phyloP scores from a whole-genome alignment of 1,140 invertebrate genomes.

The Anastatus disparis region DNA sequence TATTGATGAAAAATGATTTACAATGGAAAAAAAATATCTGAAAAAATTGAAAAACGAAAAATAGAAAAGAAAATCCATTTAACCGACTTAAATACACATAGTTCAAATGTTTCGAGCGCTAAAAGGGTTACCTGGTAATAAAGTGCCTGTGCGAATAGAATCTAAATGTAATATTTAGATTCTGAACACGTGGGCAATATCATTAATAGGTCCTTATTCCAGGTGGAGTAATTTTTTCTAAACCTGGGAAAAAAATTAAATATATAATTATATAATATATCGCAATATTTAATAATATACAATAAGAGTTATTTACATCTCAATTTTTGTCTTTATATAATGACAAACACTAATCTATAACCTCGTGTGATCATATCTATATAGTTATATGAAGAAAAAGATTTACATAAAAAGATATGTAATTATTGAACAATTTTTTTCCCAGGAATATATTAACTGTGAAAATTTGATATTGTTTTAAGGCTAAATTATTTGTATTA shows the following conservation, averaged over 20 bases:
- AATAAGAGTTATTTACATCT: neutral
- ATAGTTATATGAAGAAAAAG: neutral
- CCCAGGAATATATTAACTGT: no score
- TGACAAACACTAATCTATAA: neutral
- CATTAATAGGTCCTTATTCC: conserved; percentile 48
- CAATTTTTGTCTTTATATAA: neutral
- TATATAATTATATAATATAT: conserved; percentile 23
- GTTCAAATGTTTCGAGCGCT: conserved; percentile 17
- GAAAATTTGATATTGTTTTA: neutral
- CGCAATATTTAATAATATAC: neutral
- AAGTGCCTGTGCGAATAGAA: conserved; percentile 59
- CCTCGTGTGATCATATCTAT: no score
- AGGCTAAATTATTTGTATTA: conserved; percentile 3
- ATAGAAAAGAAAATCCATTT: conserved; percentile 1
- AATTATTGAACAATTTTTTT: conserved; percentile 24
- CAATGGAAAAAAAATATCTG: conserved; percentile 9
- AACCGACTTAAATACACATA: conserved; percentile 11
- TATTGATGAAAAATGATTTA: conserved; percentile 12
- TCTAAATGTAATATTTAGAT: conserved; percentile 40
- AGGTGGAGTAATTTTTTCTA: conserved; percentile 23
- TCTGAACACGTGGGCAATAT: conserved; percentile 51
- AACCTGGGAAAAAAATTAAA: conserved; percentile 28
- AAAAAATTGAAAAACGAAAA: no score
- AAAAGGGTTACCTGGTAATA: conserved; percentile 50
- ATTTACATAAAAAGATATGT: conserved; percentile 2